These are phyloP conservation scores for Orussus abietinus DNA, from an alignment of 1,140 invertebrate genomes.

Conservation along the genomic window DNA sequence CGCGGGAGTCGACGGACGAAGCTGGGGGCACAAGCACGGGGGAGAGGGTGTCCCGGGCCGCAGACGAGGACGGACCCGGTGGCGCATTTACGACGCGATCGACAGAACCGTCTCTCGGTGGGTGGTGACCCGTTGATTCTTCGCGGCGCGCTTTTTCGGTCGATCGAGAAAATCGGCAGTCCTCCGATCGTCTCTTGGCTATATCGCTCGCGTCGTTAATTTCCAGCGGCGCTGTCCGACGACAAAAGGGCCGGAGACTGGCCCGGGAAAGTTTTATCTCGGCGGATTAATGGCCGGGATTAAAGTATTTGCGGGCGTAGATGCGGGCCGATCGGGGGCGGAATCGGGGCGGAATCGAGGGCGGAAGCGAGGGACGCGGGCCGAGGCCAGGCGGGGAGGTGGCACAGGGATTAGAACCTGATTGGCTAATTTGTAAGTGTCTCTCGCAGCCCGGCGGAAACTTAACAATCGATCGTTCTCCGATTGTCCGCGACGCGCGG, in stretches of 20 bases:
- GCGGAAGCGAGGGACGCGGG: too few species aligned
- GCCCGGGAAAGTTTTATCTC: conserved; percentile 52
- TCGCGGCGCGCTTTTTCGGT: too few species aligned
- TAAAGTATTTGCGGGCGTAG: conserved; percentile 52
- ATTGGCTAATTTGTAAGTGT: conserved; percentile 57
- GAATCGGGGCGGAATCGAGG: conserved; percentile 25
- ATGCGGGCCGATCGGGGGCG: conserved; percentile 46
- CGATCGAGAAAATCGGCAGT: too few species aligned
- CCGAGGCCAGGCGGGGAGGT: background rate
- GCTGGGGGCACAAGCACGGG: too few species aligned
- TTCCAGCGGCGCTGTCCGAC: conserved; percentile 24
- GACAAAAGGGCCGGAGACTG: conserved; percentile 50
- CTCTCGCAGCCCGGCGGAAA: conserved; percentile 41
- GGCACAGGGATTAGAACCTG: conserved; percentile 49
- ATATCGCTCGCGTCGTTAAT: too few species aligned
- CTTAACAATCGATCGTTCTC: conserved; percentile 46
- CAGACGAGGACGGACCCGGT: too few species aligned
- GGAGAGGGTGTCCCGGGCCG: too few species aligned
- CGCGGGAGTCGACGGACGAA: too few species aligned
- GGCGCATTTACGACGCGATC: too few species aligned
- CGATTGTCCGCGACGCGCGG: conserved; percentile 1
- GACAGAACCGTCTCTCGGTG: too few species aligned
- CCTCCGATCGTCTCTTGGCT: too few species aligned
- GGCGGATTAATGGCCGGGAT: conserved; percentile 53
- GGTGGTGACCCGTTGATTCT: too few species aligned